Conservation (phyloP, 2,797 vertebrate genomes). For the Takifugu ocellatus region DNA sequence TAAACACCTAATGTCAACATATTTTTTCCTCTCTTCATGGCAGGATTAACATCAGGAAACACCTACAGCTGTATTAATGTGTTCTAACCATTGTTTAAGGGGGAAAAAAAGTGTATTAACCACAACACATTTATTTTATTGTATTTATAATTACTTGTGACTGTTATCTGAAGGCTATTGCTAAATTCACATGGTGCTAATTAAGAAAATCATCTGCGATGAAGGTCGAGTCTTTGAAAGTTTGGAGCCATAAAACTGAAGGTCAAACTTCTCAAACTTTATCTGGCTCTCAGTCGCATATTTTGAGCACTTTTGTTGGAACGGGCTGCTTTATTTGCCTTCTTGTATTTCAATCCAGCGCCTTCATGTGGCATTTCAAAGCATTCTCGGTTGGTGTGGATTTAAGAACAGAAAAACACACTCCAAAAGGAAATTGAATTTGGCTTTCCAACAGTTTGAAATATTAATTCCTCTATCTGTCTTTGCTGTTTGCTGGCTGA, state of each 20-base stretch:
- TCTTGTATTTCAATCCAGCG: conserved; percentile 12
- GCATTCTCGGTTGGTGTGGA: conserved; percentile 15
- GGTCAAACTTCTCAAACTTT: background rate
- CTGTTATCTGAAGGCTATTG: background rate
- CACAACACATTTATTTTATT: no score
- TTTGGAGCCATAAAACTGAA: background rate
- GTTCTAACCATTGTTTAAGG: no score
- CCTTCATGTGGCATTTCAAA: conserved; percentile 38
- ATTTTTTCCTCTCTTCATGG: conserved; percentile 17
- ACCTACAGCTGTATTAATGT: background rate
- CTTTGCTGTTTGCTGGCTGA: conserved; percentile 13
- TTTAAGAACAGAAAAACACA: conserved; percentile 23
- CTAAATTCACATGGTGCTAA: background rate
- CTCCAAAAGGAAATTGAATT: conserved; percentile 32
- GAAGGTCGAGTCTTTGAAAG: conserved; percentile 6
- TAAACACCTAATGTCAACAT: conserved; percentile 35
- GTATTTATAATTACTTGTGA: no score
- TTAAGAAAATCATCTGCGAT: background rate
- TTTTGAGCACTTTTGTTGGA: conserved; percentile 9
- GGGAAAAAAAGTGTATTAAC: no score
- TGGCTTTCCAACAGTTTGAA: conserved; percentile 32
- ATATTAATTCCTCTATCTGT: conserved; percentile 33
- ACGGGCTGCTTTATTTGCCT: conserved; percentile 11
- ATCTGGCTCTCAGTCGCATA: conserved; percentile 12
- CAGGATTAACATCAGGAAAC: background rate